These are phyloP conservation scores for Osmerus eperlanus DNA, from an alignment of 2,113 vertebrate species.

Conservation along the genomic window DNA sequence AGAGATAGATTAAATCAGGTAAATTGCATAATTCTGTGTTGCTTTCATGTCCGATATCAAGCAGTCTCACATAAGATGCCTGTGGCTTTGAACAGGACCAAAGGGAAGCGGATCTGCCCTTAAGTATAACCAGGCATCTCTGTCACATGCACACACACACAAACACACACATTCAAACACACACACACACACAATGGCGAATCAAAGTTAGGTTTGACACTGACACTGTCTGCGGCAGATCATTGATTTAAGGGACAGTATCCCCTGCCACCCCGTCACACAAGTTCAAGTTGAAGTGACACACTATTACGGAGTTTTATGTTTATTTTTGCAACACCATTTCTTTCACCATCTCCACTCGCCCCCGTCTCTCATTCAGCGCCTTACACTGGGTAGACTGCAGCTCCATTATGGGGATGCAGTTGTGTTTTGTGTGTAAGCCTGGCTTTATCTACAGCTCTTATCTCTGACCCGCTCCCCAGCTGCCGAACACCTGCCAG, in stretches of 20 bases:
- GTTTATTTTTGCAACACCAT: background rate
- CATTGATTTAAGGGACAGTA: background rate
- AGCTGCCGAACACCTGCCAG: slow-evolving; percentile 9
- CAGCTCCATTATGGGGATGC: background rate
- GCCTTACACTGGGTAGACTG: background rate
- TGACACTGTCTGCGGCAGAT: no score
- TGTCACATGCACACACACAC: background rate
- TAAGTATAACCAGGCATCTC: background rate
- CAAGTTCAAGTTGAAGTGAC: background rate
- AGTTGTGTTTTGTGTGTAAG: slow-evolving; percentile 4
- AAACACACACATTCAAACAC: background rate
- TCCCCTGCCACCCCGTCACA: background rate
- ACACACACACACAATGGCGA: no score
- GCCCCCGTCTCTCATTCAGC: background rate
- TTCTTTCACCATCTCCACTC: background rate
- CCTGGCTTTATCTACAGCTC: slow-evolving; percentile 8
- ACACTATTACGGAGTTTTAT: background rate
- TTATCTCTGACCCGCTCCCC: slow-evolving; percentile 10
- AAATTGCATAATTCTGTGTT: slow-evolving; percentile 48
- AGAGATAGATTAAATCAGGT: slow-evolving; percentile 36
- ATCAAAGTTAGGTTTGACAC: no score
- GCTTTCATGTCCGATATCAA: slow-evolving; percentile 31
- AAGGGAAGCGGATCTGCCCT: background rate
- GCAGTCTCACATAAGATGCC: background rate
- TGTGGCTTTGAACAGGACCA: background rate